Evolutionary conservation across 1,140 invertebrate species (phyloP).

Genomic region (Sesamia nonagrioides): DNA sequence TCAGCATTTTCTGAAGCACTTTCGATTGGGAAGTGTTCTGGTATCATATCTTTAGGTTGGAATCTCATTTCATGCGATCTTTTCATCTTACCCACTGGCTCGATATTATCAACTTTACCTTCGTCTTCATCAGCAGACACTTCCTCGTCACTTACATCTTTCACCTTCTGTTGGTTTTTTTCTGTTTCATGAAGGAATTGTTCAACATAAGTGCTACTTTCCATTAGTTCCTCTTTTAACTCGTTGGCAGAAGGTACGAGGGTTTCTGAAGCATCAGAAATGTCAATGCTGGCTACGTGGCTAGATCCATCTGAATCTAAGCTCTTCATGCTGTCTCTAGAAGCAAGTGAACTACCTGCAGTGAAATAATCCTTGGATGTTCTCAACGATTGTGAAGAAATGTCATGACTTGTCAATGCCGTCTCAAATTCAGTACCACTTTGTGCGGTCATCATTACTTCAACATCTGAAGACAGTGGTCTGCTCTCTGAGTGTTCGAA

Average conservation of each 20-base stretch:
- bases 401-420: slow-evolving; percentile 93
- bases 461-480: slow-evolving; percentile 96
- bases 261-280: slow-evolving; percentile 96
- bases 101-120: slow-evolving; percentile 72
- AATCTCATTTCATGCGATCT: slow-evolving; percentile 96
- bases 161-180: slow-evolving; percentile 73
- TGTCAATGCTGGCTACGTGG: slow-evolving; percentile 95
- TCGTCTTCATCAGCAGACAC: slow-evolving; percentile 87
- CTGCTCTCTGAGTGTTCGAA: slow-evolving; percentile 95
- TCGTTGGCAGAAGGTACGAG: slow-evolving; percentile 93
- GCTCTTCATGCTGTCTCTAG: slow-evolving; percentile 95
- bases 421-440: slow-evolving; percentile 96
- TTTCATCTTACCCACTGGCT: slow-evolving; percentile 92
- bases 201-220: slow-evolving; percentile 85
- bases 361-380: slow-evolving; percentile 95
- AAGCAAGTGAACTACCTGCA: slow-evolving; percentile 94
- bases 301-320: slow-evolving; percentile 96
- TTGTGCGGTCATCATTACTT: slow-evolving; percentile 90
- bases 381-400: slow-evolving; percentile 90
- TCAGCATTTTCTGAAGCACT: slow-evolving; percentile 79
- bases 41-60: slow-evolving; percentile 89
- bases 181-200: slow-evolving; percentile 83
- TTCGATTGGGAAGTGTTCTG: slow-evolving; percentile 83
- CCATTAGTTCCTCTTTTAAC: slow-evolving; percentile 87
- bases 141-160: slow-evolving; percentile 83